A percentile compares a stretch with the other conserved stretches of the same genome.
phyloP scores from a whole-genome alignment of 2,888 invertebrate genomes.

The Operophtera brumata region DNA sequence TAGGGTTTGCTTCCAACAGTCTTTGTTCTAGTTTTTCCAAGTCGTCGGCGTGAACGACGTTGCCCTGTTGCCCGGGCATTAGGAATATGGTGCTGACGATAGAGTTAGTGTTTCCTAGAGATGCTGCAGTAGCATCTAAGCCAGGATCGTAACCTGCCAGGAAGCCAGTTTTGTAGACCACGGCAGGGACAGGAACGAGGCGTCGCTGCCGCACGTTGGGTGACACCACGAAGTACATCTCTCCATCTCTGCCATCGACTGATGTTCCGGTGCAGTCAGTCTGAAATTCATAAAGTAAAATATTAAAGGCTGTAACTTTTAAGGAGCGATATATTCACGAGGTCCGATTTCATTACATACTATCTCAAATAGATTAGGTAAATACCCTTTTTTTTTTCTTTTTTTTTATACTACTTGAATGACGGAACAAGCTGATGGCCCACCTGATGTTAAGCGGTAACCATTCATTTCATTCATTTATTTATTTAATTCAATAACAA shows the following conservation, averaged over 20 bases:
- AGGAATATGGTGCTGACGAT: constrained; percentile 89
- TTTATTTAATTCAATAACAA: no score
- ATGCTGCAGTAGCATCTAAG: constrained; percentile 90
- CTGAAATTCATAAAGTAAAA: constrained; percentile 69
- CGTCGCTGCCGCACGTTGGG: constrained; percentile 89
- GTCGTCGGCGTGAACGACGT: constrained; percentile 89
- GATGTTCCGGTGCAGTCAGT: constrained; percentile 89
- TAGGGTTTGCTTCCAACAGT: constrained; percentile 83
- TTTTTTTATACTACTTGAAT: no score
- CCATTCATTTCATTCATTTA: no score
- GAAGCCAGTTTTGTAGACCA: constrained; percentile 87
- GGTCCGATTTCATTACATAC: background rate
- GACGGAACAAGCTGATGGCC: no score
- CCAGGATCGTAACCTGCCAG: constrained; percentile 92
- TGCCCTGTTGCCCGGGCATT: constrained; percentile 92
- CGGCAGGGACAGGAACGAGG: constrained; percentile 91
- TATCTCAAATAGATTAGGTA: no score
- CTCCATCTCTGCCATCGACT: constrained; percentile 89
- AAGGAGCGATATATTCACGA: background rate
- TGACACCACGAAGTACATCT: constrained; percentile 92
- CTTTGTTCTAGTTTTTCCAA: constrained; percentile 87
- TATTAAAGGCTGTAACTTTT: background rate
- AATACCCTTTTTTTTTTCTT: no score
- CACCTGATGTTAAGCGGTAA: no score
- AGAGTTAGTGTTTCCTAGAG: constrained; percentile 86